Evolutionary conservation across 2,113 vertebrate genomes (phyloP).

Genomic region (Sialia sialis): DNA sequence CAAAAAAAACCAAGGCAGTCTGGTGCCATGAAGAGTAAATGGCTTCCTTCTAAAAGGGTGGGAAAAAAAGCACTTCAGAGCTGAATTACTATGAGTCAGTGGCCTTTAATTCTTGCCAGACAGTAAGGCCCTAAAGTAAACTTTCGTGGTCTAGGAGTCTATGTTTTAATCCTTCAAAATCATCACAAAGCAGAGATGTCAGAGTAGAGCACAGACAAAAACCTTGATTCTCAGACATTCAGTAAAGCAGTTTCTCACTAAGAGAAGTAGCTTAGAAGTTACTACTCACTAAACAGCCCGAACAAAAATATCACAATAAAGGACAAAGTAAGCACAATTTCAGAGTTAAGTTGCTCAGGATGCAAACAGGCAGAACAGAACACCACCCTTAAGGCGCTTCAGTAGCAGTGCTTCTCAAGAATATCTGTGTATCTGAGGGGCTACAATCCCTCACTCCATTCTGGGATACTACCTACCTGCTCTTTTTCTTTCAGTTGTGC

Average conservation of each 20-base stretch:
- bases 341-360: not conserved
- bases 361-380: not conserved
- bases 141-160: not conserved
- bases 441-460: not conserved
- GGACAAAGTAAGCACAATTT: not conserved
- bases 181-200: not conserved
- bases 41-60: not conserved
- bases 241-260: not conserved
- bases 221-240: not conserved
- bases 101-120: slow-evolving; percentile 1
- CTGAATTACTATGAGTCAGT: not conserved
- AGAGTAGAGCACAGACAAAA: not conserved
- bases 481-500: not conserved
- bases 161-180: not conserved
- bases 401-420: not conserved
- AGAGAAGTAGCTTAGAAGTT: not conserved
- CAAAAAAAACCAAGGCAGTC: not conserved
- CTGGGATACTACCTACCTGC: not conserved
- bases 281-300: not conserved
- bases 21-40: not conserved
- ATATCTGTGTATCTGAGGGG: not conserved
- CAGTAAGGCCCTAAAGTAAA: not conserved
- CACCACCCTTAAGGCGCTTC: not conserved
- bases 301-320: not conserved
- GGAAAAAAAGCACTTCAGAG: not conserved